Base-by-base conservation (phyloP, 2,113 vertebrate genomes). In the Notarius quadriscutis region DNA sequence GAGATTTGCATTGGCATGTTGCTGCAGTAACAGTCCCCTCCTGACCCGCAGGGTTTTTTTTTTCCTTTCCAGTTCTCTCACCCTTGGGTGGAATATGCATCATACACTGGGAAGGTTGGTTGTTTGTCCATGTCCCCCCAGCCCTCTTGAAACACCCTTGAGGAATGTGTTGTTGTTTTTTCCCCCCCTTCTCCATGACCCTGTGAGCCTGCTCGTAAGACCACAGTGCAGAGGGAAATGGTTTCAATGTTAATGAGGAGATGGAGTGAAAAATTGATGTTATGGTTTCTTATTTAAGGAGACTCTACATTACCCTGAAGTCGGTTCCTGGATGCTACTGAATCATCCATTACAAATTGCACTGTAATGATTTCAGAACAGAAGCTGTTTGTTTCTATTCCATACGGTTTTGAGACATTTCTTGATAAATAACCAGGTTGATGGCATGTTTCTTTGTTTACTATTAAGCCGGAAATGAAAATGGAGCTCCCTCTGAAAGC, bases 11-110 rank as follows among this genome's bases (percentile, higher is more conserved):
- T 87, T 57, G 69, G 60, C 84, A n/a, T 57, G 87, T 88, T 88
- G 83, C 87, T 79, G 77, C 86, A 84, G 89, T 74, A 86, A 88
- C 82, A 41, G 63, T 87, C 72, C 84, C 87, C 87, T 88, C 85
- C 78, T 88, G 85, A 89, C 80, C 84, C 30, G 81, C 84, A 79
- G 63, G 30, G 25, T 17, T 57, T 30, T 51, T 60, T 85, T 51
- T 84, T 74, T 81, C 34, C 65, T 83, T 81, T 67, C 78, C 85
- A 58, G 67, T 82, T 82, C 14, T 27, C 55, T 69, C 27, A 63
- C 69, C 85, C 84, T 7, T 63, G 57, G 69, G 67, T 75, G 20
- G 51, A 57, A 69, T 41, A 88, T 86, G 85, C 51, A 87, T 83
- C 60, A 88, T 82, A 81, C 8, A 30, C 15, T 71, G 55, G 57